phyloP scores from a whole-genome alignment of 2,113 vertebrate species.

The Buteo buteo region DNA sequence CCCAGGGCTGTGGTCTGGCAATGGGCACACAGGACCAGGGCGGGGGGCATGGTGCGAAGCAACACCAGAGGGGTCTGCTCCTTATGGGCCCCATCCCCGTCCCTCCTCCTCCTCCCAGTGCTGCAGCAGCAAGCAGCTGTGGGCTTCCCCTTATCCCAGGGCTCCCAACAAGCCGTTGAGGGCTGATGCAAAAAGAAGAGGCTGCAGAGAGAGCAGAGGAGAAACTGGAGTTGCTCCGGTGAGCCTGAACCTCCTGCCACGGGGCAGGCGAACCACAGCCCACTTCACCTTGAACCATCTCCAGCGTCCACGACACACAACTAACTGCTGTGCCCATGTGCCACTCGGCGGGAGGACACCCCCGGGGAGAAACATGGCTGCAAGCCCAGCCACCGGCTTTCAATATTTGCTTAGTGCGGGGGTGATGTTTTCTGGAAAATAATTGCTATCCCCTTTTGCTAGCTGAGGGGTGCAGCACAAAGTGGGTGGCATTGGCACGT shows the following conservation, averaged over 20 bases:
- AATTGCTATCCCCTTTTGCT: background rate
- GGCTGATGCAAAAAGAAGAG: background rate
- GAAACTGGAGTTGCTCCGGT: background rate
- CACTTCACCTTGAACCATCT: background rate
- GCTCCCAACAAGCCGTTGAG: background rate
- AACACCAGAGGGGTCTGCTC: background rate
- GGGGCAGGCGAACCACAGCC: accelerated
- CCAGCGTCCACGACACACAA: background rate
- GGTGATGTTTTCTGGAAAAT: background rate
- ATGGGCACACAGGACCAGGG: background rate
- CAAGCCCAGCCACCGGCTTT: background rate
- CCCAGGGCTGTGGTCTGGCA: background rate
- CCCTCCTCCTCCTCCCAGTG: background rate
- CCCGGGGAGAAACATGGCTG: background rate
- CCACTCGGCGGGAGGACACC: background rate
- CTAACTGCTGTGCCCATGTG: background rate
- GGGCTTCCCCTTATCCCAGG: background rate
- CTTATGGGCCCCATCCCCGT: accelerated
- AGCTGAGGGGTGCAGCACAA: background rate
- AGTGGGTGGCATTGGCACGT: accelerated
- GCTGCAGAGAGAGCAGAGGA: background rate
- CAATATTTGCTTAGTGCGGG: background rate
- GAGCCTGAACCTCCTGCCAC: background rate
- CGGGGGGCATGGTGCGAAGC: accelerated
- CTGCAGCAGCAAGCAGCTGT: background rate